Conservation (phyloP, 2,888 invertebrate species). For the Odontocerum albicorne region DNA sequence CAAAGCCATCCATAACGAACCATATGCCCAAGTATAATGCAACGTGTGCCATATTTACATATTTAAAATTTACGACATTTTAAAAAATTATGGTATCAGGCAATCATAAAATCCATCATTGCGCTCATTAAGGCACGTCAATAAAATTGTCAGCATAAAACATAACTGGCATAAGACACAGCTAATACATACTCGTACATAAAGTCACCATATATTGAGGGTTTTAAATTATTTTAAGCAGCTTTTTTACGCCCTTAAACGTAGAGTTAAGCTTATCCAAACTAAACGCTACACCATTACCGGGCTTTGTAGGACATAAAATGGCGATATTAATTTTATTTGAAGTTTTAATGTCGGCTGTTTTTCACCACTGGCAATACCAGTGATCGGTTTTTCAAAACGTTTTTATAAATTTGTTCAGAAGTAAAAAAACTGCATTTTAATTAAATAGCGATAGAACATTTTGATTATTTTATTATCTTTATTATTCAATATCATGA, state of each 20-base stretch:
- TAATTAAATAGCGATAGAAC: too few relatives aligned
- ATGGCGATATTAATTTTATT: slow-evolving; percentile 36
- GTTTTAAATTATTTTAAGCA: slow-evolving; percentile 22
- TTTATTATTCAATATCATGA: too few relatives aligned
- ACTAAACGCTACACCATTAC: slow-evolving; percentile 18
- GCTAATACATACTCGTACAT: neutral
- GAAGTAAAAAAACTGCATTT: too few relatives aligned
- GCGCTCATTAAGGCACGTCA: neutral
- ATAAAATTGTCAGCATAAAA: slow-evolving; percentile 9
- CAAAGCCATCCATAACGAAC: too few relatives aligned
- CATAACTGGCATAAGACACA: neutral
- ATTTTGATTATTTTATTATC: too few relatives aligned
- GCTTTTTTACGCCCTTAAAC: slow-evolving; percentile 18
- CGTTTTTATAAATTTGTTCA: too few relatives aligned
- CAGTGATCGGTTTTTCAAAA: too few relatives aligned
- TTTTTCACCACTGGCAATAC: slow-evolving; percentile 28
- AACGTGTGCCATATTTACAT: too few relatives aligned
- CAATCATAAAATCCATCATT: slow-evolving; percentile 6
- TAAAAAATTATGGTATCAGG: neutral
- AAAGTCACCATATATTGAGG: neutral
- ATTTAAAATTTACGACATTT: neutral
- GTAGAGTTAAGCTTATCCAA: slow-evolving; percentile 20
- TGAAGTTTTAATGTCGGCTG: slow-evolving; percentile 28
- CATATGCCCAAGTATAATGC: too few relatives aligned
- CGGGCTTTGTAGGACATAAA: slow-evolving; percentile 25